Conservation (phyloP, 2,888 invertebrate genomes). For the Melanostoma mellinum region DNA sequence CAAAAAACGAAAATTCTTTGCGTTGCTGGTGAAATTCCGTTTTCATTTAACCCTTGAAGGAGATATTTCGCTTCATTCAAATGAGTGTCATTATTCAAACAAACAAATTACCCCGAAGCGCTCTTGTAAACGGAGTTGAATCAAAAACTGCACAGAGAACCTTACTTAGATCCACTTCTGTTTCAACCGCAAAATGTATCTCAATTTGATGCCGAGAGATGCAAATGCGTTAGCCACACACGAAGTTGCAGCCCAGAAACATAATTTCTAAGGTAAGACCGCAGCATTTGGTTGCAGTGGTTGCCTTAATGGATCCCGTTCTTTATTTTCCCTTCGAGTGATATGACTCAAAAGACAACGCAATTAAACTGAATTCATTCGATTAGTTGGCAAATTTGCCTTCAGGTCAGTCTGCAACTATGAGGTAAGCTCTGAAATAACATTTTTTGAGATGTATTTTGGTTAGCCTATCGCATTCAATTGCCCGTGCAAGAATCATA, state of each 20-base stretch:
- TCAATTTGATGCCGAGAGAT: slow-evolving; percentile 62
- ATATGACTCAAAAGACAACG: slow-evolving; percentile 24
- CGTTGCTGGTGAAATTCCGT: not conserved
- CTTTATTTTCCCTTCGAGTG: slow-evolving; percentile 19
- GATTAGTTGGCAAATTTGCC: slow-evolving; percentile 62
- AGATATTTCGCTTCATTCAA: slow-evolving; percentile 38
- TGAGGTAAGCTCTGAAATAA: slow-evolving; percentile 9
- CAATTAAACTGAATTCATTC: slow-evolving; percentile 67
- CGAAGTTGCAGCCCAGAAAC: slow-evolving; percentile 48
- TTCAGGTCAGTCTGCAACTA: slow-evolving; percentile 49
- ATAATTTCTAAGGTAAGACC: slow-evolving; percentile 39
- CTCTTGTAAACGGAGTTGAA: slow-evolving; percentile 6
- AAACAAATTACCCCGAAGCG: slow-evolving; percentile 56
- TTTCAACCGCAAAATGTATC: slow-evolving; percentile 48
- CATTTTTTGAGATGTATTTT: not conserved
- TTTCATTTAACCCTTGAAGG: slow-evolving; percentile 12
- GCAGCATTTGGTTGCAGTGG: slow-evolving; percentile 9
- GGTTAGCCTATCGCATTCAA: slow-evolving; percentile 2
- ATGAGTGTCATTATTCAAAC: slow-evolving; percentile 57
- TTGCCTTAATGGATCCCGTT: slow-evolving; percentile 45
- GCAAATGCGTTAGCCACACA: slow-evolving; percentile 70
- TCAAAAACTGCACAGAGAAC: slow-evolving; percentile 32
- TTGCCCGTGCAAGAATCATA: slow-evolving; percentile 1
- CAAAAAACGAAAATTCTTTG: no score
- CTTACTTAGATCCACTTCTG: slow-evolving; percentile 7